Evolutionary conservation across 2,888 invertebrate genomes (phyloP).

Genomic region (Eremobia ochroleuca): DNA sequence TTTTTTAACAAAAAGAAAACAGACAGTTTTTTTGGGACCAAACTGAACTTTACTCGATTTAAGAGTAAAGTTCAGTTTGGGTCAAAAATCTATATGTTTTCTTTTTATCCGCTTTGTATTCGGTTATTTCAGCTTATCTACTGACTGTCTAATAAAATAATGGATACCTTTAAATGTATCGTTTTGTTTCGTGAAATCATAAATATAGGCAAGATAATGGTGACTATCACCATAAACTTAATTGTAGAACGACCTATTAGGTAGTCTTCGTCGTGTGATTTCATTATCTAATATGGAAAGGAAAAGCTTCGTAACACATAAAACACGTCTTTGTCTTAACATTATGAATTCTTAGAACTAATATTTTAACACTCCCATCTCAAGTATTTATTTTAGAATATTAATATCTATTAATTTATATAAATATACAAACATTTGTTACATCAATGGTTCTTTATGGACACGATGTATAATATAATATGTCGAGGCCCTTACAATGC

Average conservation of each 20-base stretch:
- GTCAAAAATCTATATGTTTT: too few relatives aligned
- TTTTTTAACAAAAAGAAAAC: background rate
- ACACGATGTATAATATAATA: background rate
- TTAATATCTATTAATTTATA: conserved; percentile 51
- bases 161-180: background rate
- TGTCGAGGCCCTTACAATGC: conserved; percentile 8
- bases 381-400: conserved; percentile 43
- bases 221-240: conserved; percentile 5
- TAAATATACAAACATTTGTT: conserved; percentile 54
- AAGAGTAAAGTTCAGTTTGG: too few relatives aligned
- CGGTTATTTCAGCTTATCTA: background rate
- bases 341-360: conserved; percentile 36
- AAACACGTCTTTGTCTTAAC: conserved; percentile 39
- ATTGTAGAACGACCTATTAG: background rate
- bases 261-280: background rate
- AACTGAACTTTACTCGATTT: background rate
- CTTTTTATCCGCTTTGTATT: too few relatives aligned
- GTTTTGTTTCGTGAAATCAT: background rate
- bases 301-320: conserved; percentile 40
- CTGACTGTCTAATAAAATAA: background rate
- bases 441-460: conserved; percentile 34
- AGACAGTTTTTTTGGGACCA: background rate
- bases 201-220: conserved; percentile 8
- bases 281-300: conserved; percentile 30
- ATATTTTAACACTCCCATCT: conserved; percentile 28